Evolutionary conservation across 92 coral and sea anemone species (phyloP), one percentile per base, ranked within the genome.

Genomic region (Porites divaricata): DNA sequence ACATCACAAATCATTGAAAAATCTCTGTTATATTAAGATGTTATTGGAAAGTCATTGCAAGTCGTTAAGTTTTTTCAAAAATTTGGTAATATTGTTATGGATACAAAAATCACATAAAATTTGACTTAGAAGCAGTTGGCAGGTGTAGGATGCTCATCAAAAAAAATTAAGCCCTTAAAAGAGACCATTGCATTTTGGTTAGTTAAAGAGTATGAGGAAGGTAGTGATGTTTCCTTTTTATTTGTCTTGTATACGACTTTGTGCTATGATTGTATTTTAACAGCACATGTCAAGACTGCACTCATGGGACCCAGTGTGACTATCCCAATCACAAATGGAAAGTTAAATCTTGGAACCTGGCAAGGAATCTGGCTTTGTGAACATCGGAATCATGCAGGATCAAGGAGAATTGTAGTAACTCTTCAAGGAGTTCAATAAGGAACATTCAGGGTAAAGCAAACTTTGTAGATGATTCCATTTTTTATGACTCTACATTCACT

Each of bases 301-400:
- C 88, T 96, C 21, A 85, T 96, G 88, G 99, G 99, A 57, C 96
- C 97, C 13, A 93, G 95, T 91, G 80, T 96, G 24, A 95, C 99
- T 10, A 67, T 95, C 11, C 99, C 99, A 20, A 92, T 94, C 64
- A 86, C 98, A 25, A 88, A 91, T 80, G 99, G 99, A 2, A 96
- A 92, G 75, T 92, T 96, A 51, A 93, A 91, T 75, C 85, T 96
- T 59, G 99, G 99, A 28, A 96, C 97, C 7, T 96, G 99, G 99
- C 99, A 96, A 78, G 99, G 99, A 75, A 91, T 96, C 25, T 96
- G 99, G 99, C 92, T 96, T 52, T 96, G 99, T 88, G 99, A 96
- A 83, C 99, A 96, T 80, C 86, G 99, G 77, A 83, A 96, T 73
- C 95, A 81, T 59, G 97, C 89, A 25, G 91, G 98, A 10, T 85